These are phyloP conservation scores for Semotilus atromaculatus DNA, from an alignment of 2,797 vertebrate genomes.

Conservation along the genomic window DNA sequence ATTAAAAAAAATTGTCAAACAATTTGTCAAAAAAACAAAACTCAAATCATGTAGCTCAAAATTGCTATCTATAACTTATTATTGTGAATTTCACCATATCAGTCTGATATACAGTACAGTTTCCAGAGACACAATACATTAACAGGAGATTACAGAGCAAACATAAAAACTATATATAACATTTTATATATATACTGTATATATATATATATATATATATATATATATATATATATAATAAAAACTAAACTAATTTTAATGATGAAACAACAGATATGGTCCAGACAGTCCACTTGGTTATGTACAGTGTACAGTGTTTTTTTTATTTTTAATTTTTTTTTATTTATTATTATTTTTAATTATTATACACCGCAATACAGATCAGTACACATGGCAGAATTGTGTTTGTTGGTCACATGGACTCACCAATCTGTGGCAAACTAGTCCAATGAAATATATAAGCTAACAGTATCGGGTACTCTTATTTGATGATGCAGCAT, in stretches of 20 bases:
- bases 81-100: neutral
- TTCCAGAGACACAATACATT: neutral
- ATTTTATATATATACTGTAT: neutral
- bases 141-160: neutral
- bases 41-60: neutral
- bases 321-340: neutral
- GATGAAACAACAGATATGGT: neutral
- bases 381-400: neutral
- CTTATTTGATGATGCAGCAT: neutral
- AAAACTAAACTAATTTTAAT: neutral
- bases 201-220: neutral
- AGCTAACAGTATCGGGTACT: neutral
- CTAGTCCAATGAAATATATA: neutral
- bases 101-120: neutral
- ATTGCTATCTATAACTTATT: neutral
- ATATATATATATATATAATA: neutral
- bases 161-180: neutral
- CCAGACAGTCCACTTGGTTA: neutral
- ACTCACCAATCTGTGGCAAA: too few species aligned
- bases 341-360: too few species aligned
- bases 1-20: neutral
- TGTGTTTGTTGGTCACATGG: too few species aligned
- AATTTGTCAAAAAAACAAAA: neutral
- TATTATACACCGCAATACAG: neutral
- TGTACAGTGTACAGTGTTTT: neutral